Evolutionary conservation across 2,113 vertebrate species (phyloP), one percentile per base, ranked within the genome.

Genomic region (Nanorana parkeri): DNA sequence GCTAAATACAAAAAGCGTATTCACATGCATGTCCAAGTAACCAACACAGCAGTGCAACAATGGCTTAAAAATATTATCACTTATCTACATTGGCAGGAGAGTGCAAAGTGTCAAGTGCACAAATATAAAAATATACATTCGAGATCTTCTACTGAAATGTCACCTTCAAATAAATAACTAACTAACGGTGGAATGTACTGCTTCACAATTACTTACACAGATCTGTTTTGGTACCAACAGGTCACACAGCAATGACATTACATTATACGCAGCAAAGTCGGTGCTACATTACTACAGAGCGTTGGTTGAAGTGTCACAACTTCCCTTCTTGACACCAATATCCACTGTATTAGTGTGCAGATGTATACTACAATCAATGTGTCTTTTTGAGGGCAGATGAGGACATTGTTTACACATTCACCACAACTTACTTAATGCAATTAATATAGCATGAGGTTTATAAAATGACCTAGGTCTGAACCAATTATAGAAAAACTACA

Each of bases 71-170:
- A 47, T 6, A 6, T n/a, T 17, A 61, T 19, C 32, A 24, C 41
- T 15, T 8, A 21, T 73, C n/a, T 26, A 54, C n/a, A 24, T 17
- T 73, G 71, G 68, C 69, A 81, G 61, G 63, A 81, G 3, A 47
- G 56, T 32, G 47, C 69, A 74, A 83, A 83, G 80, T 83, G 80
- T 67, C 71, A 47, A n/a, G 71, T 67, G 69, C 72, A 68, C 71
- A 58, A 54, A 64, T 51, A 60, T 36, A 73, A 66, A 80, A 29
- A 73, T 58, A 58, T 61, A 67, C 52, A 68, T 61, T 20, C 23
- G 21, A 79, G 52, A 17, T n/a, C 17, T 77, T 65, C 17, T 7
- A 29, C 28, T 47, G 54, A 67, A 68, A 58, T 47, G 68, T 63
- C 56, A 52, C 24, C 16, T 69, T 64, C 69, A 26, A 83, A 83